A percentile compares a stretch with the other conserved stretches of the same genome.
Conservation (phyloP, 2,888 invertebrate species). For the Omphaloscelis lunosa region DNA sequence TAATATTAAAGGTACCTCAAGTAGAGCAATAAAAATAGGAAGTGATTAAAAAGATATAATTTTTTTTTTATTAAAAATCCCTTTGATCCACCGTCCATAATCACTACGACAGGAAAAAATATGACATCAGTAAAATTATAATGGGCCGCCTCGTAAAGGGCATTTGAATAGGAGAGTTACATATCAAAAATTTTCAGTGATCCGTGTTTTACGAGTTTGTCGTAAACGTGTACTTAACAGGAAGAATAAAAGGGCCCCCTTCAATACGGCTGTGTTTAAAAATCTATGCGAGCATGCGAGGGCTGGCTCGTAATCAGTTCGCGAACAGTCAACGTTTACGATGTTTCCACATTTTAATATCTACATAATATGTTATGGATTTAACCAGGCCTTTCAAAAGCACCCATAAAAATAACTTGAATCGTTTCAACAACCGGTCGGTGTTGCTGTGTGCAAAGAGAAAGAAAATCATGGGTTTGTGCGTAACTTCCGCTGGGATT, state of each 20-base stretch:
- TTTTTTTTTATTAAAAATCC: conserved; percentile 83
- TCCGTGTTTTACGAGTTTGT: conserved; percentile 90
- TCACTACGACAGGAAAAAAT: conserved; percentile 86
- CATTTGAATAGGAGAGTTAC: conserved; percentile 91
- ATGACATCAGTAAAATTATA: conserved; percentile 89
- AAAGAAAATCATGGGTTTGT: conserved; percentile 57
- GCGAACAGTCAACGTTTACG: conserved; percentile 74
- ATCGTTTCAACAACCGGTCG: conserved; percentile 55
- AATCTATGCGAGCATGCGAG: conserved; percentile 75
- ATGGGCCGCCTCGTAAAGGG: conserved; percentile 87
- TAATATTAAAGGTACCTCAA: conserved; percentile 79
- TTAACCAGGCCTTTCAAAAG: conserved; percentile 59
- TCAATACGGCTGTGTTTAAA: conserved; percentile 82
- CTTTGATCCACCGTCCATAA: conserved; percentile 87
- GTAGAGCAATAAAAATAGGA: conserved; percentile 81
- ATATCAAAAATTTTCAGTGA: conserved; percentile 91
- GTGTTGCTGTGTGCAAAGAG: conserved; percentile 50
- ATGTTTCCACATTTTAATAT: conserved; percentile 74
- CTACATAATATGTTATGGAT: conserved; percentile 68
- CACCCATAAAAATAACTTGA: conserved; percentile 61
- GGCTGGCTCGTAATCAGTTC: conserved; percentile 79
- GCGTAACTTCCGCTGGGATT: conserved; percentile 45
- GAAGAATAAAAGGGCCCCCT: conserved; percentile 84
- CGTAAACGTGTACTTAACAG: conserved; percentile 90
- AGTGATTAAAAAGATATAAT: conserved; percentile 89